phyloP scores from a whole-genome alignment of 2,888 invertebrate species.

The Muschampia plurimacula region DNA sequence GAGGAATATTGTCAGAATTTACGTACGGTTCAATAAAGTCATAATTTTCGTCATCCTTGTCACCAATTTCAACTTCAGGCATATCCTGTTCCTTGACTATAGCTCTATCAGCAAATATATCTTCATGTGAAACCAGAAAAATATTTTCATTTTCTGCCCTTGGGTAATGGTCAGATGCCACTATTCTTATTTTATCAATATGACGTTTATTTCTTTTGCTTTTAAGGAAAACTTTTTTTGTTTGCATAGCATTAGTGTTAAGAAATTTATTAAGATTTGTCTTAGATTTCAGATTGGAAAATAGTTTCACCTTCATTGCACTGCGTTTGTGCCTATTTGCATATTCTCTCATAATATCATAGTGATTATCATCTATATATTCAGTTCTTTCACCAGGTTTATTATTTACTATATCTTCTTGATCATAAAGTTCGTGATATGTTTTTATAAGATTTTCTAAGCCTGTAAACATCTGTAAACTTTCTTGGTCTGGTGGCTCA shows the following conservation, averaged over 20 bases:
- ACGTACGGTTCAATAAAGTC: constrained; percentile 53
- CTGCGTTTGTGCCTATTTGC: constrained; percentile 16
- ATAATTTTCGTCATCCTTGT: constrained; percentile 44
- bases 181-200: constrained; percentile 66
- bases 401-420: not conserved
- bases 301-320: constrained; percentile 55
- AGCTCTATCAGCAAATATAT: constrained; percentile 65
- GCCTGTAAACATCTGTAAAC: constrained; percentile 68
- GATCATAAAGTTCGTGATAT: constrained; percentile 63
- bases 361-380: not conserved
- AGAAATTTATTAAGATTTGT: constrained; percentile 61
- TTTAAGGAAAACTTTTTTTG: constrained; percentile 58
- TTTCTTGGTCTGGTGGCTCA: constrained; percentile 68
- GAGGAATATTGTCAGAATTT: constrained; percentile 36
- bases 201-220: constrained; percentile 69
- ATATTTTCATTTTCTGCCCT: constrained; percentile 37
- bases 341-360: constrained; percentile 3
- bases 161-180: constrained; percentile 57
- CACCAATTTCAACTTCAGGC: constrained; percentile 49
- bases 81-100: constrained; percentile 56
- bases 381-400: constrained; percentile 9
- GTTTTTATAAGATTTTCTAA: constrained; percentile 66
- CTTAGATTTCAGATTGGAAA: constrained; percentile 61
- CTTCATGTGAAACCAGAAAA: constrained; percentile 57
- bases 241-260: constrained; percentile 61